Conservation (phyloP, 1,140 invertebrate genomes). For the Conopomorpha cramerella region DNA sequence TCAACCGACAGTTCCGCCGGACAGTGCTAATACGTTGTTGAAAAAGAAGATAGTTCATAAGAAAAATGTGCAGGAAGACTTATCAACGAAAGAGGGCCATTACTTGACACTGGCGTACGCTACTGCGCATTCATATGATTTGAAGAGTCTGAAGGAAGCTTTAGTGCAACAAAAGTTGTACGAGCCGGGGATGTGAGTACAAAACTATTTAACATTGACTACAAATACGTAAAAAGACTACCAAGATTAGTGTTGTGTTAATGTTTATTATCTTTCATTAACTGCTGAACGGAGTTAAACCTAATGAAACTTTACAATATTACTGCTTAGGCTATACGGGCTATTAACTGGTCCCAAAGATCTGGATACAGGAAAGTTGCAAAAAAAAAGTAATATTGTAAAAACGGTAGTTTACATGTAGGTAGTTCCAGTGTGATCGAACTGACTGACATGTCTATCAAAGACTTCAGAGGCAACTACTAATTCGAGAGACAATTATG, state of each 20-base stretch:
- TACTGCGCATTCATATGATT: conserved; percentile 41
- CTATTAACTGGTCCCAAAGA: no score
- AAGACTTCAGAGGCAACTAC: no score
- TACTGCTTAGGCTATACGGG: no score
- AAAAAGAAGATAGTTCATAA: conserved; percentile 46
- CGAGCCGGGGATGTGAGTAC: conserved; percentile 42
- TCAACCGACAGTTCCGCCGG: conserved; percentile 26
- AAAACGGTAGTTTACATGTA: no score
- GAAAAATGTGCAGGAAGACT: conserved; percentile 25
- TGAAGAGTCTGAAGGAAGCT: conserved; percentile 34
- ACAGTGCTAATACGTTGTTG: conserved; percentile 31
- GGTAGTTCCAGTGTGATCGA: no score
- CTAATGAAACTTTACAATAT: no score
- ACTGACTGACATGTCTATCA: no score
- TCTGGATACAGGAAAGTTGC: no score
- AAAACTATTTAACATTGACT: neutral
- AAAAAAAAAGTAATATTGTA: no score
- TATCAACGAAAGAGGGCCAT: conserved; percentile 39
- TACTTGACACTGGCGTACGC: conserved; percentile 42
- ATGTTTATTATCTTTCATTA: neutral
- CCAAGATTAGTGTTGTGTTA: neutral
- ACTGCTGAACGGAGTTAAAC: neutral
- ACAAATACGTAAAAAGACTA: neutral
- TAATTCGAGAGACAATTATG: no score
- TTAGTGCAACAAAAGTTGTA: conserved; percentile 44